These are phyloP conservation scores for Diachrysia chrysitis DNA, from an alignment of 2,888 invertebrate genomes.

Conservation along the genomic window DNA sequence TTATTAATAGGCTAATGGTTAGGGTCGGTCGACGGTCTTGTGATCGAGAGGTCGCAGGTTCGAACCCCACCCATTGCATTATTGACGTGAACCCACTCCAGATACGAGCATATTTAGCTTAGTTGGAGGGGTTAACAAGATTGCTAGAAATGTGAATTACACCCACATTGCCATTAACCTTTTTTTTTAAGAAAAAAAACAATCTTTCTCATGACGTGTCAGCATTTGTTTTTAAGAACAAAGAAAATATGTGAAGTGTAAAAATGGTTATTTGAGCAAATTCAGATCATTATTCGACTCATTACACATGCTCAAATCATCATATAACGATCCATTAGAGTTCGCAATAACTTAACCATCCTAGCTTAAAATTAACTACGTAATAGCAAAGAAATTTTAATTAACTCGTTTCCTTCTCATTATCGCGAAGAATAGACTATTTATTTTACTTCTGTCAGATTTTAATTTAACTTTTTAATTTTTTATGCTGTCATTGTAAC, in stretches of 20 bases:
- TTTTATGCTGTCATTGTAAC: not conserved
- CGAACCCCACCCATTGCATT: no score
- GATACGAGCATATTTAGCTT: no score
- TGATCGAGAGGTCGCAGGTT: no score
- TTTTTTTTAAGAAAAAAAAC: no score
- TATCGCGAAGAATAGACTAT: not conserved
- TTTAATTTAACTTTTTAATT: not conserved
- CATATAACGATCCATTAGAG: conserved; percentile 33
- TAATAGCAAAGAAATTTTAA: conserved; percentile 18
- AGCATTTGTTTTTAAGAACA: conserved; percentile 4
- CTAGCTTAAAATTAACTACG: conserved; percentile 19
- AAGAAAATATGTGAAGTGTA: conserved; percentile 18
- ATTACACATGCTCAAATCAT: conserved; percentile 42
- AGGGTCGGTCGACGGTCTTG: no score
- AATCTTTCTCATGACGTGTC: no score
- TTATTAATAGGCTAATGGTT: no score
- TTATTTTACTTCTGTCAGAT: not conserved
- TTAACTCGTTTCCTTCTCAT: conserved; percentile 7
- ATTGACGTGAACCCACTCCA: no score
- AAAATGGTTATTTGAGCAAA: conserved; percentile 25
- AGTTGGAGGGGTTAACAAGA: no score
- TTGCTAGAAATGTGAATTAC: no score
- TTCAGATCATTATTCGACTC: conserved; percentile 25
- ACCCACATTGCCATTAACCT: no score
- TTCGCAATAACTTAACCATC: conserved; percentile 23